Evolutionary conservation across 2,113 vertebrate species (phyloP), one percentile per base, ranked within the genome.

Genomic region (Dinomys branickii): DNA sequence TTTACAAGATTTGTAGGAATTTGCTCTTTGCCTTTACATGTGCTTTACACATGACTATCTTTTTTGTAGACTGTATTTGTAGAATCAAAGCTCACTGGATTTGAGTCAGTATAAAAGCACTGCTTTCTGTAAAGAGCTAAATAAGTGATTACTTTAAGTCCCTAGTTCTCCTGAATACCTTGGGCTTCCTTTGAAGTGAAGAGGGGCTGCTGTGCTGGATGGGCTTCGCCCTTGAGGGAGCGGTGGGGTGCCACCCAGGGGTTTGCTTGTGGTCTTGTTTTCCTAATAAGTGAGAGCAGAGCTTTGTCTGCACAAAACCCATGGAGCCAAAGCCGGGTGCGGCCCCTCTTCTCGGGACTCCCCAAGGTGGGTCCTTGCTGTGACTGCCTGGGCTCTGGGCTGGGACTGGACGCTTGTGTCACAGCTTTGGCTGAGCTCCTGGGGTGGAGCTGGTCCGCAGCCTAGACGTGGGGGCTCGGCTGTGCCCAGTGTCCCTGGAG

Each of bases 351-450:
- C 56, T n/a, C 0, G 7, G 12, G 20, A 69, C 5, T 17, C 19
- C 0, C 4, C 6, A 7, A 59, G 11, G 63, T 50, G 59, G 2
- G 2, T 9, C 8, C 75, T 71, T 73, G 77, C 63, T 90, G 12
- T 90, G 85, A 77, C 78, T 73, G 54, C 54, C 13, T 83, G 85
- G 58, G 52, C 88, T 92, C 63, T 8, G 30, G 75, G 82, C 77
- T 73, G 67, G 80, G 65, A 93, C 93, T 47, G 69, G 89, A 88
- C 0, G 0, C 85, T 90, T 28, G 95, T 96, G 95, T 96, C 89
- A 88, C 54, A 93, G 75, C 16, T 47, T 91, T 84, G 95, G 82
- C 82, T n/a, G 63, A 84, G 54, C 69, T 2, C 88, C 59, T 35
- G 13, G 59, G 50, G 71, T 35, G 6, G 50, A 52, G 56, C 56